Evolutionary conservation across 2,888 invertebrate genomes (phyloP).

Genomic region (Nebria salina): DNA sequence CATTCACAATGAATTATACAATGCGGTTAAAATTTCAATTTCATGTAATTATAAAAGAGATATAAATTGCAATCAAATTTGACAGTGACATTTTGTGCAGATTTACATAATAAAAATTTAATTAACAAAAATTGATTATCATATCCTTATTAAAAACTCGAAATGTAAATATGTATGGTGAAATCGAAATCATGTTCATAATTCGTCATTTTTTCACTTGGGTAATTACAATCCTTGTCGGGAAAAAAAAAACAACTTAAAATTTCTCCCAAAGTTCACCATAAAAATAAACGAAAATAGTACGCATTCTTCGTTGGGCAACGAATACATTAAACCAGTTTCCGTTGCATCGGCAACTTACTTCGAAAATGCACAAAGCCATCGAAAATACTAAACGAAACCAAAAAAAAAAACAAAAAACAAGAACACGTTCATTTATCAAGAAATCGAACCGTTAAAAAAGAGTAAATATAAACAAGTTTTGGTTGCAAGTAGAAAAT

Average conservation of each 20-base stretch:
- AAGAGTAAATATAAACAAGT: not conserved
- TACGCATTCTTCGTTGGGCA: not conserved
- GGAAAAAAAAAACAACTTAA: slow-evolving; percentile 1
- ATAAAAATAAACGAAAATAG: slow-evolving; percentile 1
- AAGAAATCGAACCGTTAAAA: not conserved
- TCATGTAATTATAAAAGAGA: not conserved
- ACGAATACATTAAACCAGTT: not conserved
- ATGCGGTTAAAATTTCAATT: too few species aligned
- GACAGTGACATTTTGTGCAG: not conserved
- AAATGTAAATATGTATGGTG: not conserved
- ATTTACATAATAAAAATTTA: not conserved
- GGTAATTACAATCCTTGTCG: not conserved
- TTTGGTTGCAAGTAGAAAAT: not conserved
- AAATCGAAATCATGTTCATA: not conserved
- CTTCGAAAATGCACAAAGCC: not conserved
- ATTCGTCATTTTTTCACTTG: not conserved
- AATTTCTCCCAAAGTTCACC: not conserved
- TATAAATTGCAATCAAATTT: not conserved
- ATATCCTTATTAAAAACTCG: not conserved
- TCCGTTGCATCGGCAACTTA: not conserved
- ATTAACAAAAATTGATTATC: not conserved
- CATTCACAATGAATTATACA: too few species aligned
- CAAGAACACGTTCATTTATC: not conserved
- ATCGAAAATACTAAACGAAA: not conserved
- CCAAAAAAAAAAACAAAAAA: not conserved